phyloP scores from a whole-genome alignment of 2,888 invertebrate genomes.

The Silvanus unidentatus region DNA sequence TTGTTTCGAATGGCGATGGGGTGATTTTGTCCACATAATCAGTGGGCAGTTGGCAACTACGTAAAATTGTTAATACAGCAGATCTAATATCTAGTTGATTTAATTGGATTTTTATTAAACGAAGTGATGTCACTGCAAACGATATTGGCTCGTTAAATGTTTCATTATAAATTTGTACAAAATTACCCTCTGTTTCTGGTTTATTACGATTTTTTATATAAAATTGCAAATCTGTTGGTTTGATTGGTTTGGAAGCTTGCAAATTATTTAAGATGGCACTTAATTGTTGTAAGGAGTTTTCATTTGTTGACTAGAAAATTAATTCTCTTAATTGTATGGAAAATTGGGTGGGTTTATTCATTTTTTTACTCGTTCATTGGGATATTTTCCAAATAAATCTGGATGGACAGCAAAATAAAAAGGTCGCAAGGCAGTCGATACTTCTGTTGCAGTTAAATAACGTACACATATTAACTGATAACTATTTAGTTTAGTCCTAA shows the following conservation, averaged over 20 bases:
- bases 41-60: slow-evolving; percentile 79
- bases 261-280: slow-evolving; percentile 79
- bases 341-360: too few species aligned
- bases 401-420: slow-evolving; percentile 96
- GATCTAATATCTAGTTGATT: slow-evolving; percentile 63
- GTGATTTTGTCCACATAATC: slow-evolving; percentile 75
- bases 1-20: slow-evolving; percentile 31
- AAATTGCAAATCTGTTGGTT: slow-evolving; percentile 66
- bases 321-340: too few species aligned
- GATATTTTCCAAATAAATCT: slow-evolving; percentile 88
- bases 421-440: slow-evolving; percentile 84
- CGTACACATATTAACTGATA: slow-evolving; percentile 36
- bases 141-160: neutral
- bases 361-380: slow-evolving; percentile 83
- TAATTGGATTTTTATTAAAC: slow-evolving; percentile 67
- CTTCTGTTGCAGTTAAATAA: slow-evolving; percentile 80
- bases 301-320: slow-evolving; percentile 69
- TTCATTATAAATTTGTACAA: neutral
- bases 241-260: slow-evolving; percentile 57
- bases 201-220: slow-evolving; percentile 59
- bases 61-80: slow-evolving; percentile 69
- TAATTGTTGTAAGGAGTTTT: slow-evolving; percentile 80
- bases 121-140: slow-evolving; percentile 57
- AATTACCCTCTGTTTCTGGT: slow-evolving; percentile 36
- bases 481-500: too few species aligned